Base-by-base conservation (phyloP, 1,140 invertebrate species). In the Saccostrea cuccullata region DNA sequence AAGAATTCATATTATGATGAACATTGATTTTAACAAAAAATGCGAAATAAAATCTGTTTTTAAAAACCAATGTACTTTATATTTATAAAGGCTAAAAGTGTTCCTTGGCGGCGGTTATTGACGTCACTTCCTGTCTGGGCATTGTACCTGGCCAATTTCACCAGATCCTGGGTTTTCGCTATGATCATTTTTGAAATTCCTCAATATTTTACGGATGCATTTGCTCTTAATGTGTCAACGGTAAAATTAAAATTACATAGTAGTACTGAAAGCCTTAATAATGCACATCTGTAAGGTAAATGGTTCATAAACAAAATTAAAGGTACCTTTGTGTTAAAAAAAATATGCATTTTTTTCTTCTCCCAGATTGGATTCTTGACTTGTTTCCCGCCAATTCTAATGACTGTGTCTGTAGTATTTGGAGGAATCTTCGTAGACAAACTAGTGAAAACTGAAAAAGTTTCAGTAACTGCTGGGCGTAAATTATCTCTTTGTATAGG, bases 91-190 rank as follows among this genome's bases (percentile, higher is more conserved):
- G 88, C 88, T 12, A 77, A 55, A 23, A 47, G 85, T 11, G 89
- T 91, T 6, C 91, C 91, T 55, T 92, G 91, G 91, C 82, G 73
- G 23, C 85, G 86, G 20, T 90, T 92, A 67, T 87, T 92, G 30
- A 91, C 91, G 55, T 91, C 90, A n/a, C 73, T 91, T 11, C 91
- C 90, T 2, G 60, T 92, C 55, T 86, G 73, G 4, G 91, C 91
- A 0, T 87, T 92, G 26, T 88, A 88, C 67, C 85, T 90, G 6
- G 90, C 85, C 26, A 89, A 89, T 36, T 91, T 92, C 55, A 90
- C 89, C 36, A 86, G 91, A 64, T 91, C 91, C 84, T 91, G 91
- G 86, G 89, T 91, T 11, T 91, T 92, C 40, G 89, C 89, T 15
- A 58, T 92, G 82, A 82, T 92, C 6, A 55, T 92, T 9, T 90